Evolutionary conservation across 2,888 invertebrate species (phyloP), one percentile per base, ranked within the genome.

Genomic region (Plagodis dolabraria): DNA sequence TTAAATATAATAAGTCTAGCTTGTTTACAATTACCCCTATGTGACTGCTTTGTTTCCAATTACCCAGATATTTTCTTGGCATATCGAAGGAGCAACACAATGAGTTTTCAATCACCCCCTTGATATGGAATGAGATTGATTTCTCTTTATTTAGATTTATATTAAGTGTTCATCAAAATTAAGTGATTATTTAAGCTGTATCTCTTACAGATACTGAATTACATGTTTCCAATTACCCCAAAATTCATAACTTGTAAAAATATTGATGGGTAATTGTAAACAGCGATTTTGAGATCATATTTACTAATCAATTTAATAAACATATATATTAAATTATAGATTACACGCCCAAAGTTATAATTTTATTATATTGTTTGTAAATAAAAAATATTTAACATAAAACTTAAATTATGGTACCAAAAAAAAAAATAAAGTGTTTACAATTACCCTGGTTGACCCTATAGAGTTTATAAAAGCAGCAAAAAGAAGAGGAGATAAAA

Each of bases 61-160:
- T 51, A 51, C 50, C 50, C 43, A 51, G 50, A 51, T 51, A 51
- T 51, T 51, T 42, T 43, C 50, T 51, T 51, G 50, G 43, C 50
- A 51, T 42, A 51, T 51, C 42, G 50, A 51, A 51, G 50, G 50
- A 51, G 50, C 50, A 51, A 51, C 50, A 51, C 50, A 40, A 50
- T 40, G 38, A 42, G 42, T 42, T 51, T 51, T 51, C 7, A 51
- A 51, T 51, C 43, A 43, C 38, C 50, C 50, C 50, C 50, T 51
- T 51, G 50, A 51, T 51, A 51, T 43, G 50, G 50, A 51, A 53
- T 53, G 33, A 53, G 53, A 53, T 53, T 53, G 53, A 53, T 53
- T 53, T 53, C 53, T 53, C 46, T 53, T 53, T 53, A 53, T 53
- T 46, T 53, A 47, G 53, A 53, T 53, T 45, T 53, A 53, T 53